A percentile compares a stretch with the other conserved stretches of the same genome.
Evolutionary conservation across 2,888 invertebrate genomes (phyloP).

Genomic region (Cheilosia urbana): DNA sequence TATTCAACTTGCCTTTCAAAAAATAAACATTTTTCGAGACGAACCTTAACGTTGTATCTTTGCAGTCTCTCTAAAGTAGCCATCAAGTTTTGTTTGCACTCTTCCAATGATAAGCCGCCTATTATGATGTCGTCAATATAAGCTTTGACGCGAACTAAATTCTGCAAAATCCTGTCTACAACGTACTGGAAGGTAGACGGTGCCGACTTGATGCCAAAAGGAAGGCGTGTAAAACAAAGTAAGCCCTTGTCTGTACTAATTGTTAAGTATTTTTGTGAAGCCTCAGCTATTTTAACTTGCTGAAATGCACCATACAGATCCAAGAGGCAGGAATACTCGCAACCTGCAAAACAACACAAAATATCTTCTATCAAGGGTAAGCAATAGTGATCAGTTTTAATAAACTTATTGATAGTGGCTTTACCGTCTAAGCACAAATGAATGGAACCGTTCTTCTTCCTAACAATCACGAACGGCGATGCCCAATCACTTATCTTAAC

Average conservation of each 20-base stretch:
- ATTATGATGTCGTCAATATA: slow-evolving; percentile 45
- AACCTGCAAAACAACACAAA: neutral
- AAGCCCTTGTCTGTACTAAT: slow-evolving; percentile 19
- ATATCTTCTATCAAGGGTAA: no score
- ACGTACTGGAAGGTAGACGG: slow-evolving; percentile 24
- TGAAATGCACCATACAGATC: slow-evolving; percentile 21
- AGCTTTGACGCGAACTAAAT: slow-evolving; percentile 7
- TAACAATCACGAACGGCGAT: slow-evolving; percentile 10
- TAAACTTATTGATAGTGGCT: slow-evolving; percentile 18
- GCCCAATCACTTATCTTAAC: slow-evolving; percentile 25
- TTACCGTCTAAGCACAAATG: neutral
- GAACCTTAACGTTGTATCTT: slow-evolving; percentile 32
- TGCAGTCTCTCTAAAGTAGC: slow-evolving; percentile 23
- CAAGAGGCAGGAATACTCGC: slow-evolving; percentile 12
- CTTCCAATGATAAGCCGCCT: slow-evolving; percentile 14
- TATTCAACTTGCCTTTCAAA: slow-evolving; percentile 35
- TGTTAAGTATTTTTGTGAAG: slow-evolving; percentile 33
- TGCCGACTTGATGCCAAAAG: slow-evolving; percentile 21
- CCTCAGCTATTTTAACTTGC: slow-evolving; percentile 4
- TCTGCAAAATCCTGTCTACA: slow-evolving; percentile 21
- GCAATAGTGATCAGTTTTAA: neutral
- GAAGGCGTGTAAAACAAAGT: slow-evolving; percentile 16
- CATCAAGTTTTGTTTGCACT: slow-evolving; percentile 15
- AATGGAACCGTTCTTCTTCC: neutral
- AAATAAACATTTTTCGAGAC: slow-evolving; percentile 21